Evolutionary conservation across 2,888 invertebrate genomes (phyloP), one percentile per base, ranked within the genome.

Genomic region (Eudasyphora cyanicolor): DNA sequence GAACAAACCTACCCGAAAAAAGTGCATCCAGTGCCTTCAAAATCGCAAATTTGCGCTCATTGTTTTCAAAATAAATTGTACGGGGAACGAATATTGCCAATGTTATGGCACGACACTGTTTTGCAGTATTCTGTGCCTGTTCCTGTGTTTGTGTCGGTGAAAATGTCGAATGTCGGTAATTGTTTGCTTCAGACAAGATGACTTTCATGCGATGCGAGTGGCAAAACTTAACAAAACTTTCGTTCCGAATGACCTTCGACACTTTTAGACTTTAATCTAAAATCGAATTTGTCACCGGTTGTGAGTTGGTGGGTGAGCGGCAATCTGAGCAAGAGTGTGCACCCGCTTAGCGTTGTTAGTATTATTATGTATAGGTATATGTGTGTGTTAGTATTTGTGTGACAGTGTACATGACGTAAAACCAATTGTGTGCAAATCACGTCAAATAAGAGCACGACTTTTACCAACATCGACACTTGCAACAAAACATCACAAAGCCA

Each of bases 381-480:
- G 17, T 17, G 17, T 35, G 19, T 42, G 42, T 42, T 24, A 42
- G 24, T 38, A 24, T 42, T 10, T 38, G 42, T 38, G 3, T 32
- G 29, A 3, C 14, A 27, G 67, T 42, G 67, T 38, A 67, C 12
- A 67, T 67, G 42, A 42, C 67, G 67, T 42, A 67, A 67, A 67
- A 67, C 67, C 67, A 67, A 67, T 67, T 67, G 67, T 67, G 67
- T 67, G 67, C 67, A 67, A 67, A 67, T 67, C 67, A 67, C 42
- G 67, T 67, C 67, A 67, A 67, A 67, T 67, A 67, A 67, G 67
- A 67, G 67, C 67, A 67, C 21, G 67, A 67, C 67, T 67, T 42
- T 60, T 67, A 10, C 67, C 67, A 67, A 67, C 67, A 67, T 67
- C 67, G 38, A n/a, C 67, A 67, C 67, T 67, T 67, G 67, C 67